Conservation (phyloP, 2,113 vertebrate species). For the Ageneiosus marmoratus region DNA sequence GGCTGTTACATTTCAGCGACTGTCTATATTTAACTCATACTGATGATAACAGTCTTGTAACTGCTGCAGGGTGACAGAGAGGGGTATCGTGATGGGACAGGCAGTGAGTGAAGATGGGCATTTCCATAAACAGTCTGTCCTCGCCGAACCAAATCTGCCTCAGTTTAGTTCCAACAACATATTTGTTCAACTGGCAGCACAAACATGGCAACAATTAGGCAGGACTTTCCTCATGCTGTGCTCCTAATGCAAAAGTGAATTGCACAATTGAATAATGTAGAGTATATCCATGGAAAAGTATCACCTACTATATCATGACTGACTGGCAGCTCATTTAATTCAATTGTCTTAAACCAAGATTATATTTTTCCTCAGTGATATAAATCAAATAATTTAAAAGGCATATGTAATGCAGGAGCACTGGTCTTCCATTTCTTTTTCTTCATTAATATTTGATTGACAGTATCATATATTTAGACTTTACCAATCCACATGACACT, state of each 20-base stretch:
- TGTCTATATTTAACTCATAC: slow-evolving; percentile 33
- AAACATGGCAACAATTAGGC: background rate
- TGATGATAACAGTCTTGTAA: slow-evolving; percentile 13
- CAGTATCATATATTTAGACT: too few species aligned
- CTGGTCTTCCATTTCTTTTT: too few species aligned
- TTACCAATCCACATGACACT: too few species aligned
- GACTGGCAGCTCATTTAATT: background rate
- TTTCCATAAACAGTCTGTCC: slow-evolving; percentile 50
- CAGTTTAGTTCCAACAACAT: slow-evolving; percentile 7
- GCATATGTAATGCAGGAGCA: too few species aligned
- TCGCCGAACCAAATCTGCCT: slow-evolving; percentile 10
- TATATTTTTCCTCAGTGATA: background rate
- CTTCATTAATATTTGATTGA: too few species aligned
- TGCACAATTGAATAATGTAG: background rate
- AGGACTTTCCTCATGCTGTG: background rate
- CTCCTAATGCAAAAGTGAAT: background rate
- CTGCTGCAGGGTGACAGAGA: slow-evolving; percentile 21
- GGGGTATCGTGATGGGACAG: background rate
- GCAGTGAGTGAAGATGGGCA: slow-evolving; percentile 18
- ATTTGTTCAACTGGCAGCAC: slow-evolving; percentile 9
- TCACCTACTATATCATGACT: background rate
- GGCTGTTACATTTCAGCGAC: slow-evolving; percentile 30
- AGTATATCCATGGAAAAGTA: background rate
- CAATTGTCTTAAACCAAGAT: background rate
- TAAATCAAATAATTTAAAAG: background rate